Evolutionary conservation across 2,113 vertebrate species (phyloP).

Genomic region (Mionectes macconnelli): DNA sequence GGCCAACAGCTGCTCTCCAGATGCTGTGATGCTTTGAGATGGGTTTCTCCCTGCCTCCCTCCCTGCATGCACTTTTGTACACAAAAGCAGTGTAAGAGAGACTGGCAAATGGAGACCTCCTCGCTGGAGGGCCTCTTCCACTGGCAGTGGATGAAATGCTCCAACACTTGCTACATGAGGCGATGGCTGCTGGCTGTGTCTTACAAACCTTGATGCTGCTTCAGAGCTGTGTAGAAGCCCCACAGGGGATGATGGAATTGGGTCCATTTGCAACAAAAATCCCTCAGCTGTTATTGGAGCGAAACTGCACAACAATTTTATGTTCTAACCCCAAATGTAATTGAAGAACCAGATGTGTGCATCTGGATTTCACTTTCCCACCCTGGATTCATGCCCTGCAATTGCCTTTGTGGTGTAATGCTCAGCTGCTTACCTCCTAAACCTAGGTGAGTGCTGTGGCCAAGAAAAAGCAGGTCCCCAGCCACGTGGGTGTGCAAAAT

Average conservation of each 20-base stretch:
- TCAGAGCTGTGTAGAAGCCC: not conserved
- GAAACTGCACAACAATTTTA: not conserved
- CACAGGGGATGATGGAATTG: not conserved
- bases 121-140: not conserved
- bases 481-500: not conserved
- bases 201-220: not conserved
- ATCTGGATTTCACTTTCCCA: not conserved
- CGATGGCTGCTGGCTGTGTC: not conserved
- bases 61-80: not conserved
- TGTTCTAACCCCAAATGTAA: not conserved
- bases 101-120: slow-evolving; percentile 12
- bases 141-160: not conserved
- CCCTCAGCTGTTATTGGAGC: not conserved
- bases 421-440: not conserved
- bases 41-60: not conserved
- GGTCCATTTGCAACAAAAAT: not conserved
- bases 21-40: slow-evolving; percentile 29
- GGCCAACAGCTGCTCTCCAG: slow-evolving; percentile 58
- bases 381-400: not conserved
- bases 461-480: not conserved
- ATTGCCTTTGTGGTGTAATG: not conserved
- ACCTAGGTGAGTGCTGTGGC: not conserved
- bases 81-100: not conserved
- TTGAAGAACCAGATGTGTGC: not conserved
- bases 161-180: not conserved